phyloP scores from a whole-genome alignment of 2,113 vertebrate species.

The Chelonoidis abingdonii region DNA sequence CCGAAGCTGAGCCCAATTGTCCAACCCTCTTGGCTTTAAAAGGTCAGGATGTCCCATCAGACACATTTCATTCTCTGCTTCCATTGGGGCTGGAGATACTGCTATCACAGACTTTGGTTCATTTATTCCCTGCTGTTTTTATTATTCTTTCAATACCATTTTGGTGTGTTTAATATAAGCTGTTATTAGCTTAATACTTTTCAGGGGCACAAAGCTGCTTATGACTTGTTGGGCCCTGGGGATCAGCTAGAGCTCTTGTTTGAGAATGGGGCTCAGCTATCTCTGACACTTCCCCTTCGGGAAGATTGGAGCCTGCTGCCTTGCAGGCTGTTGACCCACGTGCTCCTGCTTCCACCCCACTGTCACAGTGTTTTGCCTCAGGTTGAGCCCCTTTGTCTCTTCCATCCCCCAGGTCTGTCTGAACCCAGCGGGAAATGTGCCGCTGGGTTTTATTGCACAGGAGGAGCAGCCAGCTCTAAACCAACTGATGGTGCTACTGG shows the following conservation, averaged over 20 bases:
- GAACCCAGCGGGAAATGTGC: constrained; percentile 86
- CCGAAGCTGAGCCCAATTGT: no score
- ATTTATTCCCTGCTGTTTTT: background rate
- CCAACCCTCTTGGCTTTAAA: accelerated
- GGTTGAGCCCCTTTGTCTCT: background rate
- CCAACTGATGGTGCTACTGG: constrained; percentile 86
- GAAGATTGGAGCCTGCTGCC: background rate
- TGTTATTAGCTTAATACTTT: background rate
- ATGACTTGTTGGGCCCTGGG: background rate
- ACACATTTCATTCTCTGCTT: background rate
- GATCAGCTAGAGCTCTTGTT: background rate
- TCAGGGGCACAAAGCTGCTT: accelerated
- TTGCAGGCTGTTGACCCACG: background rate
- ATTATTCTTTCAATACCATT: background rate
- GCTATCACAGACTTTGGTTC: background rate
- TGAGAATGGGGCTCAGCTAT: background rate
- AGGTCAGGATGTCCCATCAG: background rate
- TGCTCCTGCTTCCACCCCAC: background rate
- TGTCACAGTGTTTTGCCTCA: background rate
- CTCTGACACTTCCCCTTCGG: background rate
- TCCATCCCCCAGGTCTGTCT: constrained; percentile 82
- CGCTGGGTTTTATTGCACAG: constrained; percentile 88
- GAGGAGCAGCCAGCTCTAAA: constrained; percentile 80
- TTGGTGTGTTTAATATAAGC: background rate
- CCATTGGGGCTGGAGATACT: background rate